A percentile compares a stretch with the other conserved stretches of the same genome.
Evolutionary conservation across 2,797 vertebrate genomes (phyloP).

Genomic region (Furcifer pardalis): DNA sequence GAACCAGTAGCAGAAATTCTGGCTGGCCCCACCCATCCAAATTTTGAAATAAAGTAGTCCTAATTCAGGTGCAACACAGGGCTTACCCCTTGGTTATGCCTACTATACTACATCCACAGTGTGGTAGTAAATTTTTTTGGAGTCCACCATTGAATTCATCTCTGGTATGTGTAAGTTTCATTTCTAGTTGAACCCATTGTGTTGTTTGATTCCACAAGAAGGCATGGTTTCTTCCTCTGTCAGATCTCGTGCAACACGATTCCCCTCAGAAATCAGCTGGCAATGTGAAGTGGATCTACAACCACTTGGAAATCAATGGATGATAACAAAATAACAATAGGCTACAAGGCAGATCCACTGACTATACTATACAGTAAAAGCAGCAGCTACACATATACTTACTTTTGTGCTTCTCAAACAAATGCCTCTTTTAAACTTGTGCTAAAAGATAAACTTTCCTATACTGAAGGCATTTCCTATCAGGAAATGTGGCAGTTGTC

Average conservation of each 20-base stretch:
- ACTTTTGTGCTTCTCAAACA: conserved; percentile 7
- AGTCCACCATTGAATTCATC: too few relatives aligned
- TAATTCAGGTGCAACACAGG: too few relatives aligned
- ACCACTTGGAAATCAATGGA: background rate
- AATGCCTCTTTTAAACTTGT: background rate
- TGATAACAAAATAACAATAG: background rate
- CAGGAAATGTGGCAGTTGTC: conserved; percentile 32
- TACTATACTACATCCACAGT: too few relatives aligned
- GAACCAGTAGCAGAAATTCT: too few relatives aligned
- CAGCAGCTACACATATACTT: background rate
- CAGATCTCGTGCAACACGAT: background rate
- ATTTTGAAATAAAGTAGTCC: too few relatives aligned
- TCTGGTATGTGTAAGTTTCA: too few relatives aligned
- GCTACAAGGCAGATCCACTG: background rate
- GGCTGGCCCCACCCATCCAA: too few relatives aligned
- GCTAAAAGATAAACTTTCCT: conserved; percentile 42
- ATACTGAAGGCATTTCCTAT: conserved; percentile 41
- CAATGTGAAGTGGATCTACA: background rate
- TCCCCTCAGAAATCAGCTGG: background rate
- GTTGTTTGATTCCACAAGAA: background rate
- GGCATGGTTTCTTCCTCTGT: background rate
- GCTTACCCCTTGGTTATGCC: too few relatives aligned
- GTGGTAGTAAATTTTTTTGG: too few relatives aligned
- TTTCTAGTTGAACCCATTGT: background rate
- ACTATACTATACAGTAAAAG: background rate